phyloP scores from a whole-genome alignment of 2,113 vertebrate genomes.

The Cephalopterus ornatus region DNA sequence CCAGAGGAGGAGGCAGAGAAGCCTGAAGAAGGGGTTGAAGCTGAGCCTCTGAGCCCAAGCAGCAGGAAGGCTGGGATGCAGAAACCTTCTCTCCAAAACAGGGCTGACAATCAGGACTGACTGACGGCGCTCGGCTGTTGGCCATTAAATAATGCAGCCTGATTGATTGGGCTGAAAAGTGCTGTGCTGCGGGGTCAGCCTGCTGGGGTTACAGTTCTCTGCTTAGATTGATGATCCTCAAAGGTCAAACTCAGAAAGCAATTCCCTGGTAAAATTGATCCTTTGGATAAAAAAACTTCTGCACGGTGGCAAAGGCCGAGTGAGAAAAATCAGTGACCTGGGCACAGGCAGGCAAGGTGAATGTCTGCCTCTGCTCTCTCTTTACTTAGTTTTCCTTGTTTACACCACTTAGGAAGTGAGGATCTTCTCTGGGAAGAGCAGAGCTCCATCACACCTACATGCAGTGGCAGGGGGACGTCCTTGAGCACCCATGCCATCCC shows the following conservation, averaged over 20 bases:
- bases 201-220: slow-evolving; percentile 41
- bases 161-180: slow-evolving; percentile 58
- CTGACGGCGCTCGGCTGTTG: neutral
- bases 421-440: neutral
- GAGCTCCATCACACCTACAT: neutral
- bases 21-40: neutral
- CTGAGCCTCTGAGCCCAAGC: rapidly evolving
- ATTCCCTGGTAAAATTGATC: slow-evolving; percentile 51
- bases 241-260: slow-evolving; percentile 65
- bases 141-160: slow-evolving; percentile 62
- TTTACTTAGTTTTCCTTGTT: neutral
- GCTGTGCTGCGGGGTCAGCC: slow-evolving; percentile 37
- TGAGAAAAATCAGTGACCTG: neutral
- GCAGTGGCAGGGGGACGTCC: too few species aligned
- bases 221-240: slow-evolving; percentile 59
- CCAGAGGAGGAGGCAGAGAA: neutral
- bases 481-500: neutral
- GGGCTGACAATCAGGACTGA: neutral
- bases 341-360: neutral
- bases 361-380: neutral
- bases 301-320: neutral
- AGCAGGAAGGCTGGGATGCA: neutral
- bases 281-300: neutral
- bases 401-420: neutral
- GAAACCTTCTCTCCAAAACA: neutral